These are phyloP conservation scores for Sus cebifrons DNA, from an alignment of 2,797 vertebrate species.

Conservation along the genomic window DNA sequence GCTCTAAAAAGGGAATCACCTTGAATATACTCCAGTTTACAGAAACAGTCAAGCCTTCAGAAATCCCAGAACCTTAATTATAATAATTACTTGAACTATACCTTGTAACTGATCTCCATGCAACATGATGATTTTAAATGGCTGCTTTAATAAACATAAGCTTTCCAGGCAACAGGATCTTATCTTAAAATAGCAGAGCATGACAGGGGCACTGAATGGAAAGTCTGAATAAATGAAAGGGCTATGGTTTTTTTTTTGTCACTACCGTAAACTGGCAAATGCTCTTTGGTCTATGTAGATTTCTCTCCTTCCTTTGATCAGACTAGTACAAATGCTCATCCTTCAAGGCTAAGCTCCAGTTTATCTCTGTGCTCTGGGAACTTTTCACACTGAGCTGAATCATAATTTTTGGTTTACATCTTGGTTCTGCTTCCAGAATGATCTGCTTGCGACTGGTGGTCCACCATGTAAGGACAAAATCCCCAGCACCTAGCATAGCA, in stretches of 20 bases:
- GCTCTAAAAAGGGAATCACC: background rate
- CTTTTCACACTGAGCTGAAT: background rate
- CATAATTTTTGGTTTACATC: background rate
- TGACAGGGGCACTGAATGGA: background rate
- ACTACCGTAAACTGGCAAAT: background rate
- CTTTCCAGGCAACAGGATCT: background rate
- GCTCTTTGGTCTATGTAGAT: background rate
- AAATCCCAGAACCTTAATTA: constrained; percentile 34
- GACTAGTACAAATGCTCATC: background rate
- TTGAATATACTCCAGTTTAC: background rate
- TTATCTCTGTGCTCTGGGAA: background rate
- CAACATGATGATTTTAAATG: background rate
- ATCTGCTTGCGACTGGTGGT: background rate
- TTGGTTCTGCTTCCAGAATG: constrained; percentile 26
- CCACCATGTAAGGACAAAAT: background rate
- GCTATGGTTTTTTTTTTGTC: background rate
- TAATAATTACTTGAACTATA: constrained; percentile 51
- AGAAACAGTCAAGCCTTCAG: constrained; percentile 26
- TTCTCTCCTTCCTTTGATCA: constrained; percentile 16
- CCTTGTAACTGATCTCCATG: constrained; percentile 30
- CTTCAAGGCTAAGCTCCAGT: background rate
- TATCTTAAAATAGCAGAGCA: background rate
- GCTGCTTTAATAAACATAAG: constrained; percentile 46
- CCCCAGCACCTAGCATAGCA: rapidly evolving
- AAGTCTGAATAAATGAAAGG: background rate